A percentile compares a stretch with the other conserved stretches of the same genome.
Evolutionary conservation across 2,888 invertebrate genomes (phyloP).

Genomic region (Agrotis segetum): DNA sequence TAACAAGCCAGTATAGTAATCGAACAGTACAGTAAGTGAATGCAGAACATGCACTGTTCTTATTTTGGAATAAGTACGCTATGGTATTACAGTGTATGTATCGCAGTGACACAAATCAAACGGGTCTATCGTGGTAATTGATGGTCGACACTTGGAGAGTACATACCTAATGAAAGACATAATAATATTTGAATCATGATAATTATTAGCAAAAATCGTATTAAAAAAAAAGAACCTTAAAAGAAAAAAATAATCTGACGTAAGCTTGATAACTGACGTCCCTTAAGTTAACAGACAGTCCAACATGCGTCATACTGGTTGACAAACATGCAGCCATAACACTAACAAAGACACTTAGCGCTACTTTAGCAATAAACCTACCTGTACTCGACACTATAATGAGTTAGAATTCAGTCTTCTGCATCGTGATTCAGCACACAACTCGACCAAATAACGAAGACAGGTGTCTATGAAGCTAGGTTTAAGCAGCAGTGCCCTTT

Average conservation of each 20-base stretch:
- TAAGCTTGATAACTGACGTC: neutral
- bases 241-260: neutral
- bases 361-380: slow-evolving; percentile 34
- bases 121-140: neutral
- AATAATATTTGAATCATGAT: slow-evolving; percentile 2
- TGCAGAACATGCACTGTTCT: slow-evolving; percentile 1
- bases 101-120: slow-evolving; percentile 14
- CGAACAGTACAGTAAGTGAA: neutral
- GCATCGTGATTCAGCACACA: slow-evolving; percentile 59
- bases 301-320: slow-evolving; percentile 15
- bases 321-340: slow-evolving; percentile 19
- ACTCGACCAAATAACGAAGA: slow-evolving; percentile 31
- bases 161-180: neutral
- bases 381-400: slow-evolving; percentile 36
- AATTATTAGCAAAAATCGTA: neutral
- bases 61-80: slow-evolving; percentile 18
- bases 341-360: slow-evolving; percentile 39
- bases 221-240: neutral
- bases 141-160: slow-evolving; percentile 1
- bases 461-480: slow-evolving; percentile 24
- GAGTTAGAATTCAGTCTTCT: slow-evolving; percentile 58
- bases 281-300: slow-evolving; percentile 14
- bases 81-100: neutral
- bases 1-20: slow-evolving; percentile 3
- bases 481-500: slow-evolving; percentile 37